A percentile compares a stretch with the other conserved stretches of the same genome.
Evolutionary conservation across 2,113 vertebrate species (phyloP).

Genomic region (Paralichthys olivaceus): DNA sequence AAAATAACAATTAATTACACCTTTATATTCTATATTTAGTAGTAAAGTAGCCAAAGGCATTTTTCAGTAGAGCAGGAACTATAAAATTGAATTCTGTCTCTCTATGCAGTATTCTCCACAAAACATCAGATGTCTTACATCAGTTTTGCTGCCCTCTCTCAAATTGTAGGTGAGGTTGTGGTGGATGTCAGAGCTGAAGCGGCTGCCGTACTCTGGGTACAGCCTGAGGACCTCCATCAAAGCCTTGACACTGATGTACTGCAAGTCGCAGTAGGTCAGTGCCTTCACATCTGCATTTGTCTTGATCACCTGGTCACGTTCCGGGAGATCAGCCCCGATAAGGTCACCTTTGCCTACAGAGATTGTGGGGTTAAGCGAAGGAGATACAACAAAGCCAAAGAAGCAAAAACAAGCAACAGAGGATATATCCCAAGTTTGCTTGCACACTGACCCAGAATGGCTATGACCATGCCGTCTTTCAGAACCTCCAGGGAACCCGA

Average conservation of each 20-base stretch:
- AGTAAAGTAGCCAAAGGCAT: neutral
- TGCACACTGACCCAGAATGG: slow-evolving; percentile 90
- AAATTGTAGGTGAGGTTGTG: slow-evolving; percentile 97
- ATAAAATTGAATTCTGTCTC: neutral
- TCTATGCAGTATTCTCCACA: neutral
- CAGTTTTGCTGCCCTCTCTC: slow-evolving; percentile 86
- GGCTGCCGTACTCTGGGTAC: slow-evolving; percentile 91
- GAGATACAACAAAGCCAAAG: neutral
- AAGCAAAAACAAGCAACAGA: neutral
- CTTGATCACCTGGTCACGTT: slow-evolving; percentile 89
- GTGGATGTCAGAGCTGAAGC: slow-evolving; percentile 90
- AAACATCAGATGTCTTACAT: slow-evolving; percentile 78
- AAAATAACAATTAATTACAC: slow-evolving; percentile 25
- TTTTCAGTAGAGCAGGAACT: neutral
- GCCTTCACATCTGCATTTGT: slow-evolving; percentile 95
- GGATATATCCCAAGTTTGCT: neutral
- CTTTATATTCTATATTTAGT: slow-evolving; percentile 9
- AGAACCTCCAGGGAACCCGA: slow-evolving; percentile 95
- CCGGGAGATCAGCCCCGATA: slow-evolving; percentile 91
- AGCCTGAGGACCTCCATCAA: slow-evolving; percentile 91
- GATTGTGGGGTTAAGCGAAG: neutral
- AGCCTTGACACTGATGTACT: slow-evolving; percentile 90
- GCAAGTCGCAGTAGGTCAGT: slow-evolving; percentile 95
- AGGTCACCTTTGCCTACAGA: slow-evolving; percentile 94
- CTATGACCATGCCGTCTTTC: slow-evolving; percentile 91